These are phyloP conservation scores for Phaethon lepturus DNA, from an alignment of 2,113 vertebrate genomes.

Conservation along the genomic window DNA sequence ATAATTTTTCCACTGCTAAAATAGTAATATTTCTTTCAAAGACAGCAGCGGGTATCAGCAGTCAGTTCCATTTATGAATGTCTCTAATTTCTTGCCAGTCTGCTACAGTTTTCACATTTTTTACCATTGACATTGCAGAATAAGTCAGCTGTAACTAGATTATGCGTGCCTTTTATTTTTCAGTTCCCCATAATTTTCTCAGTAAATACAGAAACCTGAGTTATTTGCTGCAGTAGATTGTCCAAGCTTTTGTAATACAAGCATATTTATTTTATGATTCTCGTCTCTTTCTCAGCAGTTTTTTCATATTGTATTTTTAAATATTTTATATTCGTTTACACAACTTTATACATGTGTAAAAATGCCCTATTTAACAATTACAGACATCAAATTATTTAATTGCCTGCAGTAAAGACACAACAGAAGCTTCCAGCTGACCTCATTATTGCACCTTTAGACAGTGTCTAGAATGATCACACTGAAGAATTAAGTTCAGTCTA, in stretches of 20 bases:
- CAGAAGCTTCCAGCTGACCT: not conserved
- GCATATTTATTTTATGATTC: not conserved
- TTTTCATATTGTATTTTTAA: not conserved
- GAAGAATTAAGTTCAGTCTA: not conserved
- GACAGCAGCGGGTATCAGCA: constrained; percentile 20
- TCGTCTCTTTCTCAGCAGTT: not conserved
- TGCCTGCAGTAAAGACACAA: not conserved
- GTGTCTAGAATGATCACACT: not conserved
- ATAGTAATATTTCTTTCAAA: constrained; percentile 35
- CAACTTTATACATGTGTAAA: not conserved
- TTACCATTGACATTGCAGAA: constrained; percentile 2
- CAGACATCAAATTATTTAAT: not conserved
- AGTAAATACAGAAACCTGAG: constrained; percentile 45
- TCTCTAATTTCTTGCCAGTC: constrained; percentile 56
- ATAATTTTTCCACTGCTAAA: constrained; percentile 49
- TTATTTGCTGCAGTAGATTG: not conserved
- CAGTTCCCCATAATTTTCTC: constrained; percentile 53
- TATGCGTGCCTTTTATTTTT: constrained; percentile 55
- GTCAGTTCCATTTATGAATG: not conserved
- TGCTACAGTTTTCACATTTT: constrained; percentile 8
- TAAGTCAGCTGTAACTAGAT: constrained; percentile 52
- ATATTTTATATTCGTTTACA: not conserved
- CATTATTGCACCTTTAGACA: not conserved
- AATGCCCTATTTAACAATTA: not conserved
- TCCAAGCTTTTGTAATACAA: not conserved